Evolutionary conservation across 2,888 invertebrate genomes (phyloP), one percentile per base, ranked within the genome.

Genomic region (Nymphalis c-album): DNA sequence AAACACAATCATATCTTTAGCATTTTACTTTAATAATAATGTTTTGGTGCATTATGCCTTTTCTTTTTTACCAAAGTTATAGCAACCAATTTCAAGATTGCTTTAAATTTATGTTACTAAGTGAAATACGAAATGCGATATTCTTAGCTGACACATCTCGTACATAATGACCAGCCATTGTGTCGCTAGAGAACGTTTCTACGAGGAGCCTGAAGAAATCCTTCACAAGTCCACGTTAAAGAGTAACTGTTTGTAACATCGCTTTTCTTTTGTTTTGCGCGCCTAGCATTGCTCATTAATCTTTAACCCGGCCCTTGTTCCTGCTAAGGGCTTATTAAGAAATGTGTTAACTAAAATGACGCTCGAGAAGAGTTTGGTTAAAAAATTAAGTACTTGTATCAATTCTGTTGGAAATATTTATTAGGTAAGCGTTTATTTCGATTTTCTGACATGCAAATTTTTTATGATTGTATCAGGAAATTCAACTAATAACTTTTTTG

Each of bases 201-300:
- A 20, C 16, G 60, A 22, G 26, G 20, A 47, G 26, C 7, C 35
- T 40, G 40, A 57, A 57, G n/a, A 35, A 57, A 57, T 57, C 57
- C 53, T 57, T 57, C 35, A 40, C 40, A 18, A 57, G 18, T 57
- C 20, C n/a, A 57, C 48, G 55, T 45, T 53, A 63, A 63, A 63
- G 63, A 63, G 55, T 55, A 63, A 58, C 48, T 35, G 47, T 57
- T 63, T 46, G 55, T 55, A 26, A 46, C 18, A 31, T 26, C 58
- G 58, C 58, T 50, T 64, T 18, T 57, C 64, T 64, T 40, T 64
- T 64, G 64, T 64, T 64, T 64, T 47, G 35, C 35, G 57, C 64
- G 64, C 53, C 17, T 31, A 46, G 58, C 58, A 48, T 40, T 20
- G 16, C 58, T 64, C 58, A 58, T 64, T 64, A 58, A 58, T 64